A percentile compares a stretch with the other conserved stretches of the same genome.
Evolutionary conservation across 2,797 vertebrate species (phyloP).

Genomic region (Knipowitschia caucasica): DNA sequence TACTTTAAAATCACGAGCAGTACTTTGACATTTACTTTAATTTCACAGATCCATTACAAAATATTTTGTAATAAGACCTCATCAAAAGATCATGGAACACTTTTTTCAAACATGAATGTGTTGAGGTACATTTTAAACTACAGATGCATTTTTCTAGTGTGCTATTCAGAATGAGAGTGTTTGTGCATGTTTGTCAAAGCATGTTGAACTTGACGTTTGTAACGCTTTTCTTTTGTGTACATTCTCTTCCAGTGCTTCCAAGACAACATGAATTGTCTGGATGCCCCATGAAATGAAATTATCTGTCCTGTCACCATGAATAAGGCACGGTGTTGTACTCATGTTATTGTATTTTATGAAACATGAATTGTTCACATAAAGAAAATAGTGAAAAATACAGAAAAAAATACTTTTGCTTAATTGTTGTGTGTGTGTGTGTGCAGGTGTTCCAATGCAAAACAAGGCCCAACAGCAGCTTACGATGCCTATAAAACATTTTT

Average conservation of each 20-base stretch:
- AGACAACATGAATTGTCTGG: slow-evolving; percentile 1
- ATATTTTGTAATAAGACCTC: neutral
- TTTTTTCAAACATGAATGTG: too few relatives aligned
- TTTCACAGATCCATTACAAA: neutral
- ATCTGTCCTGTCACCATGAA: neutral
- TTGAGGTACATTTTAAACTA: neutral
- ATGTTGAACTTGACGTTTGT: neutral
- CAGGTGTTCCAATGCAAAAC: neutral
- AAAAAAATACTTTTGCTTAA: neutral
- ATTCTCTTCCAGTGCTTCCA: neutral
- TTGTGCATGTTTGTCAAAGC: neutral
- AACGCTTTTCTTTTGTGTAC: neutral
- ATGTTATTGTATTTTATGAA: too few relatives aligned
- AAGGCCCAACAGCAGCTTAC: neutral
- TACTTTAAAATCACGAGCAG: too few relatives aligned
- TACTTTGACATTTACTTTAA: too few relatives aligned
- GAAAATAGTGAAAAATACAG: neutral
- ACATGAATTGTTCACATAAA: neutral
- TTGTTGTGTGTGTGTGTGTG: too few relatives aligned
- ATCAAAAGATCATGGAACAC: neutral
- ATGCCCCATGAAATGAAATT: neutral
- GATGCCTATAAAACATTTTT: neutral
- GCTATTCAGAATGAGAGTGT: too few relatives aligned
- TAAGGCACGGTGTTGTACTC: neutral
- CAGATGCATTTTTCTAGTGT: too few relatives aligned